Percentiles rank a stretch among this genome's conserved stretches.
These are phyloP conservation scores for Chaetorhynchus papuensis DNA, from an alignment of 2,113 vertebrate genomes.

Conservation along the genomic window DNA sequence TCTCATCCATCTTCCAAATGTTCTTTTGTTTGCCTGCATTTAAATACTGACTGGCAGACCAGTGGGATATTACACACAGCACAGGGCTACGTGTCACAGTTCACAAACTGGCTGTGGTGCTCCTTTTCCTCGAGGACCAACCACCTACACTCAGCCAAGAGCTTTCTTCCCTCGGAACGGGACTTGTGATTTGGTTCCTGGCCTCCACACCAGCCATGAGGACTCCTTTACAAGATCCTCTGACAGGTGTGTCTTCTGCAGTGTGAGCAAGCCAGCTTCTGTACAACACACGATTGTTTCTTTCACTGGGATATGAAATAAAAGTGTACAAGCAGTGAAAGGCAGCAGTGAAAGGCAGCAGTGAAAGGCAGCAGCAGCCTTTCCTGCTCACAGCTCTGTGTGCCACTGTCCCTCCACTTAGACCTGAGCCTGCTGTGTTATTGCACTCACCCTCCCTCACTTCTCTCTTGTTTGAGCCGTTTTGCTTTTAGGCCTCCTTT, in stretches of 20 bases:
- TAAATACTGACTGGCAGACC: neutral
- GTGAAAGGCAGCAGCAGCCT: neutral
- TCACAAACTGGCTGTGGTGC: neutral
- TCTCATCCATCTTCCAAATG: neutral
- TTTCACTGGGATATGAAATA: neutral
- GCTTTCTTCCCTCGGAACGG: neutral
- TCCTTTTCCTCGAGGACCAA: neutral
- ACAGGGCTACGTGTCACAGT: neutral
- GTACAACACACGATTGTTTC: accelerated
- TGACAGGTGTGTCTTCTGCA: neutral
- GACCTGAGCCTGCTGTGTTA: neutral
- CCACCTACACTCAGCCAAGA: neutral
- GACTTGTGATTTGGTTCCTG: neutral
- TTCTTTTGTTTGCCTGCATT: neutral
- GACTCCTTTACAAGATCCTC: neutral
- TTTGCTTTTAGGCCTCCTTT: neutral
- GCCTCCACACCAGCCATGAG: neutral
- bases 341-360: neutral
- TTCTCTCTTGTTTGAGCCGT: neutral
- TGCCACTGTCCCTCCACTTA: neutral
- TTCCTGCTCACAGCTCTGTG: neutral
- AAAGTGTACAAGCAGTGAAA: neutral
- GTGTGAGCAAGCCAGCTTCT: neutral
- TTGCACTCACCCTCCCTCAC: neutral
- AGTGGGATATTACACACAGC: neutral